A percentile compares a stretch with the other conserved stretches of the same genome.
Conservation (phyloP, 1,140 invertebrate genomes). For the Chymomyza costata region DNA sequence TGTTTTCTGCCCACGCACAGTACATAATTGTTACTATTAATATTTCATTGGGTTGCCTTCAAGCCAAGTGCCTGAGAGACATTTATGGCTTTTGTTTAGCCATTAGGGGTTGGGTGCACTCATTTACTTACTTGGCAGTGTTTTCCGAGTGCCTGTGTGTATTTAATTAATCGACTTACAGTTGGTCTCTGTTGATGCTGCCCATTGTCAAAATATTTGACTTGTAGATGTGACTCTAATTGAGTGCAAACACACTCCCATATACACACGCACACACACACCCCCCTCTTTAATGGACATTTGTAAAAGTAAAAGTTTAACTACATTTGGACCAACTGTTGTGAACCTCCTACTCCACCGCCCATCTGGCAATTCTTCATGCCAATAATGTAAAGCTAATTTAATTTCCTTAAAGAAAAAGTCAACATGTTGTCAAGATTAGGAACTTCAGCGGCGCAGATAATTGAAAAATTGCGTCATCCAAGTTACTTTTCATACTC, state of each 20-base stretch:
- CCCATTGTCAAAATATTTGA: constrained; percentile 61
- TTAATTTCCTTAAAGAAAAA: constrained; percentile 67
- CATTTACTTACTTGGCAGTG: neutral
- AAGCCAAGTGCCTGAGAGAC: constrained; percentile 10
- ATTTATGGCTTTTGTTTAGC: constrained; percentile 40
- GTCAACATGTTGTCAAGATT: constrained; percentile 25
- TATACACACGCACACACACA: neutral
- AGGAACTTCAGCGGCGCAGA: constrained; percentile 45
- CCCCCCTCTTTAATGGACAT: neutral
- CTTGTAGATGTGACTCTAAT: constrained; percentile 67
- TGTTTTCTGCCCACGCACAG: constrained; percentile 18
- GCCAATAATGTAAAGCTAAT: constrained; percentile 71
- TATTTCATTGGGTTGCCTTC: constrained; percentile 63
- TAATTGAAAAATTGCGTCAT: constrained; percentile 69
- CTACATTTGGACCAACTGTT: constrained; percentile 49
- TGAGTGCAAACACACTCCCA: too few relatives aligned
- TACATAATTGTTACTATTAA: constrained; percentile 68
- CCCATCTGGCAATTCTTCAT: constrained; percentile 53
- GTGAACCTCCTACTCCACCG: constrained; percentile 20
- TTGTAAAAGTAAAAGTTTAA: constrained; percentile 50
- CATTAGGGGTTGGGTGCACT: neutral
- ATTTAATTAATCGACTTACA: constrained; percentile 64
- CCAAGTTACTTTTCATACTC: constrained; percentile 40
- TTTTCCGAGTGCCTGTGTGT: constrained; percentile 3
- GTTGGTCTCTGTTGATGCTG: constrained; percentile 18